These are phyloP conservation scores for Patiria miniata DNA, from an alignment of 35 echinoderm and acorn worm genomes.

Conservation along the genomic window DNA sequence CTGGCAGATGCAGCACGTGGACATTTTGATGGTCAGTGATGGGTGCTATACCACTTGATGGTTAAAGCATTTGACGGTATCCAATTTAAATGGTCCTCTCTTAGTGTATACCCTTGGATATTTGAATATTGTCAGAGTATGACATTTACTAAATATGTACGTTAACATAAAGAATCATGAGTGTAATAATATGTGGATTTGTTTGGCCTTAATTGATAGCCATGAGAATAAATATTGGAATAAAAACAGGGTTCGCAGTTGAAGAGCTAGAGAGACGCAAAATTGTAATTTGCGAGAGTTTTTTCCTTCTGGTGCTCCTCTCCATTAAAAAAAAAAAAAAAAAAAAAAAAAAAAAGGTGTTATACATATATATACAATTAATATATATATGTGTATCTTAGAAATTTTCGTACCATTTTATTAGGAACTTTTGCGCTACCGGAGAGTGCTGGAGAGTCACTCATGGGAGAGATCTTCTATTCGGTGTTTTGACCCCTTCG, in stretches of 20 bases:
- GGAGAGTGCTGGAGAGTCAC: not conserved
- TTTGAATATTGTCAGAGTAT: too few species aligned
- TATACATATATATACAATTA: too few species aligned
- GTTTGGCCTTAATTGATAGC: too few species aligned
- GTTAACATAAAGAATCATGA: too few species aligned
- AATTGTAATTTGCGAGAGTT: not conserved
- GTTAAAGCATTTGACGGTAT: not conserved
- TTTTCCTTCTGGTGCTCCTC: not conserved
- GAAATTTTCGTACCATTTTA: too few species aligned
- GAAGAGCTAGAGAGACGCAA: not conserved
- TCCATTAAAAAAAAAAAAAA: not conserved
- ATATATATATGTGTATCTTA: too few species aligned
- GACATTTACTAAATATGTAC: too few species aligned
- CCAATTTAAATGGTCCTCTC: not conserved
- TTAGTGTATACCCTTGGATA: too few species aligned
- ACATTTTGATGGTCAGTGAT: not conserved
- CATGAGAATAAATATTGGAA: too few species aligned
- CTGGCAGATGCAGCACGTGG: not conserved
- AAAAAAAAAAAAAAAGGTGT: too few species aligned
- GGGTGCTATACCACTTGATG: not conserved
- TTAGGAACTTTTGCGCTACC: not conserved
- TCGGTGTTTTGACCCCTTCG: not conserved
- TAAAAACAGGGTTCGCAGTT: not conserved
- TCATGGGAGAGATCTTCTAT: not conserved
- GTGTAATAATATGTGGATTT: too few species aligned